Conservation (phyloP, 2,797 vertebrate genomes). For the Momotus momota region DNA sequence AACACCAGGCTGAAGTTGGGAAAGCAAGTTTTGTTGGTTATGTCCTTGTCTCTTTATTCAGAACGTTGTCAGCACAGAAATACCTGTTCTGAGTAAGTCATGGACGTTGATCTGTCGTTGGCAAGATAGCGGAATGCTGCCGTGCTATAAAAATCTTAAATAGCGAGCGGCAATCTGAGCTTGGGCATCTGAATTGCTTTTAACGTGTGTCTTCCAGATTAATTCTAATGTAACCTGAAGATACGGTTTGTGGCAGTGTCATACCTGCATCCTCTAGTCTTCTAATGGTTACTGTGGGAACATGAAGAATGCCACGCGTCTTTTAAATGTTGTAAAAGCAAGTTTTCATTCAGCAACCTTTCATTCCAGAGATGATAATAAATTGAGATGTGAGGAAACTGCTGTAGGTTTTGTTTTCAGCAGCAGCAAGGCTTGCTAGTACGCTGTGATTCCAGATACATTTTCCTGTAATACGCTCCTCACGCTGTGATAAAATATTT, state of each 20-base stretch:
- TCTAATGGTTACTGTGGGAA: background rate
- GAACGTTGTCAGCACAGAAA: background rate
- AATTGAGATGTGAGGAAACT: background rate
- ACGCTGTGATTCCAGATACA: background rate
- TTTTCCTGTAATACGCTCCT: background rate
- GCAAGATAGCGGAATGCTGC: constrained; percentile 6
- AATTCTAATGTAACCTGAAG: background rate
- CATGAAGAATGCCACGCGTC: background rate
- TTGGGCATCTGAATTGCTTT: background rate
- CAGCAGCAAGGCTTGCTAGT: background rate
- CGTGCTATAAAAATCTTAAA: constrained; percentile 25
- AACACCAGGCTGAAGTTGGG: background rate
- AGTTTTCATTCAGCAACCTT: background rate
- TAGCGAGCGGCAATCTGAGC: background rate
- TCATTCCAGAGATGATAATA: background rate
- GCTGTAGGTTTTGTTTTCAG: background rate
- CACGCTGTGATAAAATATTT: background rate
- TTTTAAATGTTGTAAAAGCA: background rate
- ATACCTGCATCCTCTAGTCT: background rate
- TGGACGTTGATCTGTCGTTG: background rate
- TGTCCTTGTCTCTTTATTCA: background rate
- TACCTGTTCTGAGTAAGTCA: background rate
- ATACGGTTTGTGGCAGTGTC: background rate
- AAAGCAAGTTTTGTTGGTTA: background rate
- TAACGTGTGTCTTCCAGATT: background rate